phyloP scores from a whole-genome alignment of 2,113 vertebrate genomes.

The Paracanthobrama guichenoti region DNA sequence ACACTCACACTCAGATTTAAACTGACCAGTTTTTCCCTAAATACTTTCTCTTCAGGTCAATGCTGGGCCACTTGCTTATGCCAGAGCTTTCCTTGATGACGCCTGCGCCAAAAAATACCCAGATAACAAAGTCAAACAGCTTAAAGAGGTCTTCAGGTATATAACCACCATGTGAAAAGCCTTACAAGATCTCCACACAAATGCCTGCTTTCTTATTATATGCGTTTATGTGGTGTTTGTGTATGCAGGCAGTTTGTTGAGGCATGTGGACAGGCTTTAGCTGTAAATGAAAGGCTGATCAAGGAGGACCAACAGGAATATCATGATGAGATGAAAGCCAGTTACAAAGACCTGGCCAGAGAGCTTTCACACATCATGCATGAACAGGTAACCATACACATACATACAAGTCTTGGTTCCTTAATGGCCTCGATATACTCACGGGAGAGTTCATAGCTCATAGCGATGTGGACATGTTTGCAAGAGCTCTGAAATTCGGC shows the following conservation, averaged over 20 bases:
- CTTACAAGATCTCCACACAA: too few species aligned
- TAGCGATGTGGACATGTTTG: too few species aligned
- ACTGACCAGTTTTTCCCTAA: neutral
- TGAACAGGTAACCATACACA: slow-evolving; percentile 79
- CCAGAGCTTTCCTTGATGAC: slow-evolving; percentile 94
- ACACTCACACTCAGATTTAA: neutral
- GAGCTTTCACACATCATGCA: slow-evolving; percentile 96
- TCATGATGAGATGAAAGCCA: slow-evolving; percentile 97
- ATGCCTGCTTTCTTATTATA: neutral
- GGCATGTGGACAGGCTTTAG: slow-evolving; percentile 89
- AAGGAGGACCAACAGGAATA: slow-evolving; percentile 98
- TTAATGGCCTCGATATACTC: too few species aligned
- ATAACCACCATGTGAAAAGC: neutral
- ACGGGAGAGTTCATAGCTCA: too few species aligned
- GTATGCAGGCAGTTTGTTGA: slow-evolving; percentile 91
- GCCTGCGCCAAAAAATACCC: slow-evolving; percentile 91
- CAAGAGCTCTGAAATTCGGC: too few species aligned
- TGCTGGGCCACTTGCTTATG: slow-evolving; percentile 93
- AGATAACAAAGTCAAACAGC: slow-evolving; percentile 96
- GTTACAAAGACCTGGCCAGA: slow-evolving; percentile 90
- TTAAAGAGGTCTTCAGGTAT: slow-evolving; percentile 97
- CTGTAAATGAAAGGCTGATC: slow-evolving; percentile 90
- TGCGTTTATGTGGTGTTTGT: slow-evolving; percentile 18
- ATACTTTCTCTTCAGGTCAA: slow-evolving; percentile 82
- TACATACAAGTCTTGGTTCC: neutral